Evolutionary conservation across 2,113 vertebrate species (phyloP), one percentile per base, ranked within the genome.

Genomic region (Naja naja): DNA sequence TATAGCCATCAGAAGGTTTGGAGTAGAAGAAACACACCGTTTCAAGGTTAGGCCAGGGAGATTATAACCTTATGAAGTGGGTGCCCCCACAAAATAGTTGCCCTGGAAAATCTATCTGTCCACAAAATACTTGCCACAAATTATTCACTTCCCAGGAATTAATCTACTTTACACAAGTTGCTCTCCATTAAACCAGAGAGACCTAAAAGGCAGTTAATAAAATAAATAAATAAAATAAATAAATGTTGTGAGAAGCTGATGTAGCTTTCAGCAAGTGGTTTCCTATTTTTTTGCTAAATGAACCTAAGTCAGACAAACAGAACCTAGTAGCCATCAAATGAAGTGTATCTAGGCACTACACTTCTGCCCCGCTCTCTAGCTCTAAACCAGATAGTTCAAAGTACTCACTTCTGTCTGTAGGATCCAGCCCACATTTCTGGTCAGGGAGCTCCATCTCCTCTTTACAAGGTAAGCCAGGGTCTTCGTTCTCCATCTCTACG

Each of bases 401-500:
- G 45, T 34, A 74, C 89, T 94, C 85, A 91, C 92, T n/a, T 49
- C 52, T 60, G 4, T 64, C 92, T 27, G 49, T 10, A 12, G 74
- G 64, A 43, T 5, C 27, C 16, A 86, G 55, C 30, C 69, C 43
- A 47, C 47, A 4, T 52, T 85, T 20, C 39, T 91, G 39, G 1
- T 60, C 58, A 69, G 56, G 49, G 39, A 52, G 55, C 6, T 64
- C 91, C 88, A 88, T 92, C 53, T 64, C 90, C n/a, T 34, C 94
- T 45, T 54, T 43, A 22, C 39, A 25, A 39, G 55, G 87, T 39
- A 93, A 85, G 10, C 27, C 43, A 14, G 87, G 87, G 11, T 91
- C 89, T 86, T 89, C 52, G 23, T 55, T 53, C 45, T 93, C 94
- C 94, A 95, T 94, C 58, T 88, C 58, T 45, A 58, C 81, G 88